A percentile compares a stretch with the other conserved stretches of the same genome.
These are phyloP conservation scores for Oceanodroma leucorhoa DNA, from an alignment of 2,797 vertebrate species.

Conservation along the genomic window DNA sequence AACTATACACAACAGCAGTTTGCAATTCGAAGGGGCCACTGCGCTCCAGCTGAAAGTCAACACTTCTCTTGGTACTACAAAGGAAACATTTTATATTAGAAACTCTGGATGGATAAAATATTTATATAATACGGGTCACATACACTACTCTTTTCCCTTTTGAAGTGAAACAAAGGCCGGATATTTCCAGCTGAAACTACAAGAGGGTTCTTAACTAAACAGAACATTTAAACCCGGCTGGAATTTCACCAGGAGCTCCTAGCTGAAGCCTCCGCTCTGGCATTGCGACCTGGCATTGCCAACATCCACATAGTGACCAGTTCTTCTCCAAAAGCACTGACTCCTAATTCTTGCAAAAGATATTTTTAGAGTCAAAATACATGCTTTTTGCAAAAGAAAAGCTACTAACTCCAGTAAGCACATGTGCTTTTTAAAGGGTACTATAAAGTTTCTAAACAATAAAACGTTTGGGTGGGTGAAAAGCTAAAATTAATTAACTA, in stretches of 20 bases:
- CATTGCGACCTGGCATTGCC: background rate
- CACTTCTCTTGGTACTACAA: background rate
- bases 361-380: background rate
- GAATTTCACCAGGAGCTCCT: background rate
- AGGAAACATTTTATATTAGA: background rate
- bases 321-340: background rate
- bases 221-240: background rate
- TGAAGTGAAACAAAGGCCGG: conserved; percentile 18
- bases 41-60: background rate
- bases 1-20: fast-evolving
- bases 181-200: conserved; percentile 21
- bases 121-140: background rate
- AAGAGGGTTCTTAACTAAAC: background rate
- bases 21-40: background rate
- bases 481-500: conserved; percentile 46
- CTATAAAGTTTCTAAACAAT: background rate
- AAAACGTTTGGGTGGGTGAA: background rate
- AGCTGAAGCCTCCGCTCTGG: background rate
- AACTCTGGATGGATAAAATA: background rate
- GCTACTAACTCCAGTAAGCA: background rate
- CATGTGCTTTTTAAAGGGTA: background rate
- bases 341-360: background rate
- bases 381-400: background rate
- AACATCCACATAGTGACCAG: background rate
- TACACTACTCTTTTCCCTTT: background rate